A percentile compares a stretch with the other conserved stretches of the same genome.
Evolutionary conservation across 2,888 invertebrate genomes (phyloP).

Genomic region (Chaitophorus viminalis): DNA sequence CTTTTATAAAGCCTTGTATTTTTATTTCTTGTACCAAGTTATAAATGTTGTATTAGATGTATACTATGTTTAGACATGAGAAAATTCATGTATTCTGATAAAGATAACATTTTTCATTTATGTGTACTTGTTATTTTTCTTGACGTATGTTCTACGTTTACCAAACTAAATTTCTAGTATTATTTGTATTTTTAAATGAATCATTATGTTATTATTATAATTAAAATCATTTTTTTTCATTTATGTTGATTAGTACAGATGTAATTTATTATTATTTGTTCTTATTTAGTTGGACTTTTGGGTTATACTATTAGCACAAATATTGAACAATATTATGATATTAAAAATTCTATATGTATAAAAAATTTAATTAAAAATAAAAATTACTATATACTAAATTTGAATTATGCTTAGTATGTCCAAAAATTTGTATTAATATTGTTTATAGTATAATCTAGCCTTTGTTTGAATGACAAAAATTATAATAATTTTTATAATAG

Average conservation of each 20-base stretch:
- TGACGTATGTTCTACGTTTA: slow-evolving; percentile 35
- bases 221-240: slow-evolving; percentile 37
- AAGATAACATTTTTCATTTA: neutral
- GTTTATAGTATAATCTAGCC: too few relatives aligned
- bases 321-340: neutral
- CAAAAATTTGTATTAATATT: neutral
- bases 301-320: slow-evolving; percentile 18
- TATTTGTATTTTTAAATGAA: slow-evolving; percentile 20
- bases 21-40: slow-evolving; percentile 8
- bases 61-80: neutral
- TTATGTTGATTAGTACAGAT: slow-evolving; percentile 47
- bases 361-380: slow-evolving; percentile 12
- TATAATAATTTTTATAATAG: too few relatives aligned
- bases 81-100: neutral
- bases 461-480: too few relatives aligned
- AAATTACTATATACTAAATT: neutral
- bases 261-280: slow-evolving; percentile 42
- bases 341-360: slow-evolving; percentile 4
- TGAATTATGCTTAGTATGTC: neutral
- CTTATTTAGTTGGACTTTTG: slow-evolving; percentile 16
- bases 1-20: slow-evolving; percentile 11
- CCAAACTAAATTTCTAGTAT: slow-evolving; percentile 31
- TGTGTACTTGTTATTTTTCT: slow-evolving; percentile 30
- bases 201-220: slow-evolving; percentile 36
- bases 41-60: neutral